Percentiles rank a stretch among this genome's conserved stretches.
Conservation (phyloP, 1,140 invertebrate genomes). For the Sinonovacula constricta region DNA sequence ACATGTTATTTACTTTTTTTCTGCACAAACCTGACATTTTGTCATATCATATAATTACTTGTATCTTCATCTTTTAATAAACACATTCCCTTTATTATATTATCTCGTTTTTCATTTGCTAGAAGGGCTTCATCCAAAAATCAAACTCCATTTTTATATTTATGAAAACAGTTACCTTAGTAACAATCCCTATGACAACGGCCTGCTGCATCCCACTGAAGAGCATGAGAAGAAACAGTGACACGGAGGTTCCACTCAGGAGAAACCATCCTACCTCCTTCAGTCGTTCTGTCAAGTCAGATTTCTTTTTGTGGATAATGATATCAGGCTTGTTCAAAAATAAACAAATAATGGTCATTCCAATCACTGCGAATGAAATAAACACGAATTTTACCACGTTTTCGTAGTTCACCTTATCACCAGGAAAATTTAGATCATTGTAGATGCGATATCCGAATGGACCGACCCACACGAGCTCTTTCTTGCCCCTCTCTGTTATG, state of each 20-base stretch:
- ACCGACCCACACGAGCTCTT: slow-evolving; percentile 29
- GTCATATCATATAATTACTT: too few relatives aligned
- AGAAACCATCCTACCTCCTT: slow-evolving; percentile 55
- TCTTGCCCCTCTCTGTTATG: slow-evolving; percentile 18
- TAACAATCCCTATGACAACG: slow-evolving; percentile 62
- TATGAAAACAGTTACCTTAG: slow-evolving; percentile 55
- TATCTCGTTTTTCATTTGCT: too few relatives aligned
- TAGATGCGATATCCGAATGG: slow-evolving; percentile 50
- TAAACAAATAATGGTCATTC: slow-evolving; percentile 58
- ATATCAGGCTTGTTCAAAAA: slow-evolving; percentile 65
- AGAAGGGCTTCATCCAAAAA: too few relatives aligned
- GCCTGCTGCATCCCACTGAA: slow-evolving; percentile 67
- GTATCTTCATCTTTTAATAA: too few relatives aligned
- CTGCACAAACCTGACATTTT: too few relatives aligned
- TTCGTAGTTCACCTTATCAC: slow-evolving; percentile 41
- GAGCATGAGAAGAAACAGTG: slow-evolving; percentile 59
- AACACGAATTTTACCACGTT: slow-evolving; percentile 60
- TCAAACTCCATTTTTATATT: too few relatives aligned
- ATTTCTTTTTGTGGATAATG: slow-evolving; percentile 60
- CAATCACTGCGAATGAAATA: slow-evolving; percentile 53
- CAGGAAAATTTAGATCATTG: slow-evolving; percentile 25
- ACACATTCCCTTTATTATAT: too few relatives aligned
- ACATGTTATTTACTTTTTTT: too few relatives aligned
- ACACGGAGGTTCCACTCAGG: slow-evolving; percentile 52
- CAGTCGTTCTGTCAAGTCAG: slow-evolving; percentile 51